A percentile compares a stretch with the other conserved stretches of the same genome.
These are phyloP conservation scores for Semotilus atromaculatus DNA, from an alignment of 2,797 vertebrate genomes.

Conservation along the genomic window DNA sequence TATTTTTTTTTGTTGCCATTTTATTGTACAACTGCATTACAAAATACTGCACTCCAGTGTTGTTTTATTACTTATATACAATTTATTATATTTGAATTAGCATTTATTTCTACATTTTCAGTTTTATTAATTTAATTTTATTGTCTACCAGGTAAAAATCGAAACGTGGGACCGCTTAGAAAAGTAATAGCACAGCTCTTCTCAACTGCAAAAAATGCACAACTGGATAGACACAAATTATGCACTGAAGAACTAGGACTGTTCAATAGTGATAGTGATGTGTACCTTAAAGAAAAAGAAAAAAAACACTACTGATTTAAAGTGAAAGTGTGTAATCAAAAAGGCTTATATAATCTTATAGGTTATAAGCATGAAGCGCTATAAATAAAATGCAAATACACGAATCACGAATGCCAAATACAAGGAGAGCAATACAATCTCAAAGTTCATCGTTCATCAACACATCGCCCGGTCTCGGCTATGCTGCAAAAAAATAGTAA, in stretches of 20 bases:
- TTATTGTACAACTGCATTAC: not conserved
- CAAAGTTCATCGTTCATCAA: not conserved
- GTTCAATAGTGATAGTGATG: not conserved
- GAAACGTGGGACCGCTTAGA: not conserved
- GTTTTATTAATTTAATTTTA: not conserved
- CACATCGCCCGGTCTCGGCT: not conserved
- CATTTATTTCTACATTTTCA: not conserved
- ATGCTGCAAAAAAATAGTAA: not conserved
- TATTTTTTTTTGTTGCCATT: too few species aligned
- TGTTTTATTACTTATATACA: not conserved
- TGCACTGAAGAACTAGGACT: not conserved
- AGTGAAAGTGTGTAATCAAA: not conserved
- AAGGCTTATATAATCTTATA: constrained; percentile 1
- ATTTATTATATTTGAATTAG: not conserved
- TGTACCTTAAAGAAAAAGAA: not conserved
- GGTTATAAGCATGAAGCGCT: not conserved
- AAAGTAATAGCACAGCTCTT: not conserved
- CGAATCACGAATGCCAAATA: not conserved
- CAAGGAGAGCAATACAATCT: not conserved
- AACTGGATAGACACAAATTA: not conserved
- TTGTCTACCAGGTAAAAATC: not conserved
- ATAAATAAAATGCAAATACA: constrained; percentile 1
- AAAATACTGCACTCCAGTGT: not conserved
- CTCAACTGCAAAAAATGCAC: not conserved
- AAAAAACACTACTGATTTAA: not conserved